Percentiles rank a stretch among this genome's conserved stretches.
phyloP scores from a whole-genome alignment of 2,888 invertebrate genomes.

The Agonopterix alstromeriana region DNA sequence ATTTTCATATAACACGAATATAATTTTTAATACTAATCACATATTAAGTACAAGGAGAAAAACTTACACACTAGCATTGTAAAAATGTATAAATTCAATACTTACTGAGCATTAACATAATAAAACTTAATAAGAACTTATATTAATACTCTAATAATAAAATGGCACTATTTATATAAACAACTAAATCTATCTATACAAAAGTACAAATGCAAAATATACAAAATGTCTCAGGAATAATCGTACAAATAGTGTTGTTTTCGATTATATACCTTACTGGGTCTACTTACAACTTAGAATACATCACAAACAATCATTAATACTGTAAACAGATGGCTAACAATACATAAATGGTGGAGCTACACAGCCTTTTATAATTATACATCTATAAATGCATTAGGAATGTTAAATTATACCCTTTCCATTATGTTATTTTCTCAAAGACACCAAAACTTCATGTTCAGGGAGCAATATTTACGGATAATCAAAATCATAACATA shows the following conservation, averaged over 20 bases:
- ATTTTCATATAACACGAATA: neutral
- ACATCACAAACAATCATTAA: too few species aligned
- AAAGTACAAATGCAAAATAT: too few species aligned
- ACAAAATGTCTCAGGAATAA: conserved; percentile 18
- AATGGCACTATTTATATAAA: conserved; percentile 31
- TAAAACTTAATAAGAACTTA: neutral
- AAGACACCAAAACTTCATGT: too few species aligned
- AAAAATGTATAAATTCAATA: conserved; percentile 15
- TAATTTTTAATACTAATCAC: conserved; percentile 12
- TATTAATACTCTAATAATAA: conserved; percentile 12
- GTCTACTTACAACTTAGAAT: too few species aligned
- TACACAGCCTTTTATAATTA: conserved; percentile 31
- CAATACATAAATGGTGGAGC: conserved; percentile 21
- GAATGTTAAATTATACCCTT: conserved; percentile 19
- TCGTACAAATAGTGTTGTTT: conserved; percentile 23
- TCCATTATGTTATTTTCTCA: too few species aligned
- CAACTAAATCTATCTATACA: neutral
- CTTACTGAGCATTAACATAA: conserved; percentile 3
- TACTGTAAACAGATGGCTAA: neutral
- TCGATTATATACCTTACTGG: too few species aligned
- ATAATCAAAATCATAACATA: too few species aligned
- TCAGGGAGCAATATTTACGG: too few species aligned
- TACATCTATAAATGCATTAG: conserved; percentile 22
- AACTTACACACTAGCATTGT: conserved; percentile 14
- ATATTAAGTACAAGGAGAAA: conserved; percentile 5